Evolutionary conservation across 2,113 vertebrate species (phyloP).

Genomic region (Mastomys coucha): DNA sequence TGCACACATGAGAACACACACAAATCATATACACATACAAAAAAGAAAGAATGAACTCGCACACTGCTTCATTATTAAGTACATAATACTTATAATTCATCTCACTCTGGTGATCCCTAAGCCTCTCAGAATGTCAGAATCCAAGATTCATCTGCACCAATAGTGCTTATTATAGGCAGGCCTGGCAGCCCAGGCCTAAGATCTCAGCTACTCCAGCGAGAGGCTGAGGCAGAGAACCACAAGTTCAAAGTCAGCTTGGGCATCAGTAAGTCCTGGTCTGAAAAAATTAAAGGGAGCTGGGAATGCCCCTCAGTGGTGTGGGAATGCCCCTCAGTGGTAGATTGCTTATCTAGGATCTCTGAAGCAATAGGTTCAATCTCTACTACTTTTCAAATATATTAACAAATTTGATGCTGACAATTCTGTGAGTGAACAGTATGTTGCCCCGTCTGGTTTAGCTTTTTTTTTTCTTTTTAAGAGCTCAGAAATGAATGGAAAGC

Average conservation of each 20-base stretch:
- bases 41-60: neutral
- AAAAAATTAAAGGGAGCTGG: neutral
- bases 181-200: neutral
- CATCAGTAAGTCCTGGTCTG: neutral
- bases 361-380: neutral
- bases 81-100: slow-evolving; percentile 3
- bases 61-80: neutral
- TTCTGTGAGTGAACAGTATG: slow-evolving; percentile 44
- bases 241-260: neutral
- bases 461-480: neutral
- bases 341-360: neutral
- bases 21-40: neutral
- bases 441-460: neutral
- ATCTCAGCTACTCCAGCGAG: neutral
- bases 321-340: too few species aligned
- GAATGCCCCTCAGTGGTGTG: neutral
- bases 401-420: slow-evolving; percentile 46
- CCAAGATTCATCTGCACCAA: slow-evolving; percentile 45
- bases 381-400: slow-evolving; percentile 32
- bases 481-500: neutral
- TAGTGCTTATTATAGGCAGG: neutral
- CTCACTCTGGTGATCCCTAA: slow-evolving; percentile 7
- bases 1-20: too few species aligned
- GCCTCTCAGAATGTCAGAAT: slow-evolving; percentile 16
- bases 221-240: neutral